Percentiles rank a stretch among this genome's conserved stretches.
Conservation (phyloP, 1,140 invertebrate genomes). For the Polyergus mexicanus region DNA sequence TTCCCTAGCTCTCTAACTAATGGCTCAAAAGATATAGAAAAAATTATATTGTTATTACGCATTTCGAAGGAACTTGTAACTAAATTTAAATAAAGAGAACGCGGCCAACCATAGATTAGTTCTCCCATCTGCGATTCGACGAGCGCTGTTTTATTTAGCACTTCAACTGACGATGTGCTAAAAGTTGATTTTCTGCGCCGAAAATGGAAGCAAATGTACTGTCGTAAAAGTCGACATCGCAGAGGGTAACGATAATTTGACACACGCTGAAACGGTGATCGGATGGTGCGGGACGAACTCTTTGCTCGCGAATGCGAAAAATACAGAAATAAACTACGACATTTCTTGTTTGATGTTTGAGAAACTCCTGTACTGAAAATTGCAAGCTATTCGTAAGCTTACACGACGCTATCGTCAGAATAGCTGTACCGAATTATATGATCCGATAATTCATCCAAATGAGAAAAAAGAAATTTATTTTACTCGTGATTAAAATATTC, state of each 20-base stretch:
- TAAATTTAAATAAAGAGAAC: conserved; percentile 27
- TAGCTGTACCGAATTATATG: not conserved
- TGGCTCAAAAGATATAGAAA: not conserved
- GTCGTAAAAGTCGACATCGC: conserved; percentile 43
- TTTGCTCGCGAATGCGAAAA: conserved; percentile 9
- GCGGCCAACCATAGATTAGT: not conserved
- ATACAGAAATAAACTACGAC: not conserved
- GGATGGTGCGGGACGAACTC: not conserved
- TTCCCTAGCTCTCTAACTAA: conserved; percentile 7
- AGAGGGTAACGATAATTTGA: conserved; percentile 24
- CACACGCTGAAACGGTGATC: conserved; percentile 10
- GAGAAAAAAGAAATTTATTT: not conserved
- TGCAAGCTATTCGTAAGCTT: not conserved
- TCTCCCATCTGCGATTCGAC: conserved; percentile 39
- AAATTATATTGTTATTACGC: conserved; percentile 43
- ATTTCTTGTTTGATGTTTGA: not conserved
- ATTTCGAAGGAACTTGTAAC: conserved; percentile 16
- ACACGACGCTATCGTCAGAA: not conserved
- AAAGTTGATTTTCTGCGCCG: conserved; percentile 17
- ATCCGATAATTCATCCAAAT: not conserved
- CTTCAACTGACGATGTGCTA: not conserved
- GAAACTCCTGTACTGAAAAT: not conserved
- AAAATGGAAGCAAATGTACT: not conserved
- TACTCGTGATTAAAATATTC: not conserved
- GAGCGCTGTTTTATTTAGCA: conserved; percentile 45